phyloP scores from a whole-genome alignment of 2,797 vertebrate genomes.

The Tragelaphus oryx region DNA sequence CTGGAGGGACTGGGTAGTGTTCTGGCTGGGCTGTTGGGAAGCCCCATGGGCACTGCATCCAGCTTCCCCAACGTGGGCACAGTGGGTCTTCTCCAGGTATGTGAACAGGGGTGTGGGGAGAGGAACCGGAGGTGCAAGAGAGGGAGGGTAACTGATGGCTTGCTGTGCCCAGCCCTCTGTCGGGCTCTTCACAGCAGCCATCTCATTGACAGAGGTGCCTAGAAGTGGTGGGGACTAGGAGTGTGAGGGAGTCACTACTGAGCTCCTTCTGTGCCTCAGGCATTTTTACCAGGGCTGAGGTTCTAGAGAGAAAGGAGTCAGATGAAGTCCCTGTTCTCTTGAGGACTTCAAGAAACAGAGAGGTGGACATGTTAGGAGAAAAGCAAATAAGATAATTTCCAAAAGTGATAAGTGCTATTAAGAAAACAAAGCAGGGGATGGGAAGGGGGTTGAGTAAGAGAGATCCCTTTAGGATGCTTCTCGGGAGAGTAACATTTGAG shows the following conservation, averaged over 20 bases:
- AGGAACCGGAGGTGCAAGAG: not conserved
- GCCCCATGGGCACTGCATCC: slow-evolving; percentile 78
- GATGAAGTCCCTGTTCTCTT: not conserved
- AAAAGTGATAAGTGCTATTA: not conserved
- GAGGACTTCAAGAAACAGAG: not conserved
- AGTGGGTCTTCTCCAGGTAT: slow-evolving; percentile 84
- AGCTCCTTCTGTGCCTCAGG: not conserved
- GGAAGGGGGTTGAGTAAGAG: not conserved
- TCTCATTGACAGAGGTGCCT: not conserved
- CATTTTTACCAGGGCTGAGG: not conserved
- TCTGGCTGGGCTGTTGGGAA: slow-evolving; percentile 84
- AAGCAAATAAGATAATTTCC: not conserved
- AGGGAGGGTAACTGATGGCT: not conserved
- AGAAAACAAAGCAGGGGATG: not conserved
- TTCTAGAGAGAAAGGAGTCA: not conserved
- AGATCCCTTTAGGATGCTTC: not conserved
- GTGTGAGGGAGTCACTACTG: not conserved
- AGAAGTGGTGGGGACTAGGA: not conserved
- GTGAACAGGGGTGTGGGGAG: not conserved
- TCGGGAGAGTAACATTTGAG: not conserved
- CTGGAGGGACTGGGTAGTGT: slow-evolving; percentile 85
- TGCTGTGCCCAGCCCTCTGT: not conserved
- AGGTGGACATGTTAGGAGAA: not conserved
- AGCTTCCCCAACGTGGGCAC: slow-evolving; percentile 84
- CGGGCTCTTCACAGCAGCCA: not conserved